Base-by-base conservation (phyloP, 2,797 vertebrate species). In the Falco berigora region DNA sequence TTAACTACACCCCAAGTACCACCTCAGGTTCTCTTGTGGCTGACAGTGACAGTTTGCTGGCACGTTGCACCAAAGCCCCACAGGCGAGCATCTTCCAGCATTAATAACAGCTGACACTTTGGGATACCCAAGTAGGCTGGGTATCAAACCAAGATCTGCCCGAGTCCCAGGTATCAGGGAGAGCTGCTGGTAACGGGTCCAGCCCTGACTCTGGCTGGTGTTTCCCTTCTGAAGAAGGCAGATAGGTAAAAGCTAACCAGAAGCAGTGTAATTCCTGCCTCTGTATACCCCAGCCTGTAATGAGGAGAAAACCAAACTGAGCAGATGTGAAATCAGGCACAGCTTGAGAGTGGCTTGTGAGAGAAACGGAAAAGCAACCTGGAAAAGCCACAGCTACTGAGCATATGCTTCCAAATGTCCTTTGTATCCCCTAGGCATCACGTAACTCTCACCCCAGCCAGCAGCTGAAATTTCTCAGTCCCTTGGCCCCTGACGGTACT, bases 41-140 rank as follows among this genome's bases (percentile, higher is more conserved):
- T 72, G 67, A 30, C 19, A 8, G 59, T 44, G 59, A 55, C 64
- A 55, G 58, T 74, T 79, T 62, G 28, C 42, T 80, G 47, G 27
- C 27, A 5, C 1, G 12, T 12, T 47, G 55, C 50, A 53, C 2
- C 23, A 46, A 58, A 63, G 40, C 14, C 49, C 42, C n/a, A 8
- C 6, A 9, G n/a, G 47, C 14, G 10, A 59, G 2, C 32, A 6
- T 42, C 53, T 50, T 49, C 34, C 47, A 53, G 22, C 14, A 12
- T 16, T 25, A 10, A 13, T 5, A 53, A 49, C 27, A 0, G 1
- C 4, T 0, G 0, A 16, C 50, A n/a, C 22, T n/a, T 46, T 7
- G 10, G 73, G 49, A 28, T 21, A 52, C 12, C 32, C 7, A 4
- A 18, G 42, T 2, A 32, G 25, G 66, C 23, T 84, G 40, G 5